These are phyloP conservation scores for Sesamia inferens DNA, from an alignment of 2,888 invertebrate genomes.

Conservation along the genomic window DNA sequence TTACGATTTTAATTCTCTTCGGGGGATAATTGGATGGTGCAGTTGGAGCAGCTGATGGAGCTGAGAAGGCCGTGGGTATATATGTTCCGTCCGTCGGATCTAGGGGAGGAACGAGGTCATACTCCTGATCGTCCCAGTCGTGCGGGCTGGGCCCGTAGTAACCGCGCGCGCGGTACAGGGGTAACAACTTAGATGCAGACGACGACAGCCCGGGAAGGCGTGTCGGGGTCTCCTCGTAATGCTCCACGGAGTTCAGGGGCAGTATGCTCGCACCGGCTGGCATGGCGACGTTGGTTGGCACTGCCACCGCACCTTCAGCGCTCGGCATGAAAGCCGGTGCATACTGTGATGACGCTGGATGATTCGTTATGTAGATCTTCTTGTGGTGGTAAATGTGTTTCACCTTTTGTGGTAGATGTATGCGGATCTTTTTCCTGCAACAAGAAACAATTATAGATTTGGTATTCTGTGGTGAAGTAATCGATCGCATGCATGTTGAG, in stretches of 20 bases:
- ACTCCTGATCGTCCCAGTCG: conserved; percentile 82
- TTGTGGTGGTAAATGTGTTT: conserved; percentile 89
- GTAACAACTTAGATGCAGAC: conserved; percentile 82
- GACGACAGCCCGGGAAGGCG: conserved; percentile 72
- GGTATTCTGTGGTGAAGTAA: conserved; percentile 71
- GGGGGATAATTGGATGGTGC: conserved; percentile 69
- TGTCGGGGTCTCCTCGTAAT: conserved; percentile 78
- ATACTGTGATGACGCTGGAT: conserved; percentile 85
- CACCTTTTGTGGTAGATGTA: conserved; percentile 89
- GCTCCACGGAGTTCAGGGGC: conserved; percentile 79
- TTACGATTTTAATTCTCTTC: conserved; percentile 84
- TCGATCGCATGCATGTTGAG: conserved; percentile 80
- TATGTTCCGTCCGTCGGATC: conserved; percentile 75
- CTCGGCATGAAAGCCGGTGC: conserved; percentile 86
- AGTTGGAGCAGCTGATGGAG: conserved; percentile 66
- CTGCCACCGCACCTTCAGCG: conserved; percentile 83
- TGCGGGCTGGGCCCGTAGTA: conserved; percentile 84
- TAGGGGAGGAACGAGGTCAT: conserved; percentile 76
- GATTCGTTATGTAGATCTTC: conserved; percentile 89
- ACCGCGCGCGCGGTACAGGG: conserved; percentile 85
- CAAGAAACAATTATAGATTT: conserved; percentile 79
- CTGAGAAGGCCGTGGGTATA: conserved; percentile 72
- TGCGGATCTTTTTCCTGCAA: conserved; percentile 90
- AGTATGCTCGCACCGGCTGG: conserved; percentile 78
- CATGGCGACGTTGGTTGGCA: conserved; percentile 79